Evolutionary conservation across 2,113 vertebrate genomes (phyloP).

Genomic region (pig (Sus scrofa)): T2T-Sscrofa CM000812.6:155036001-155036500

Average conservation of each 20-base stretch:
- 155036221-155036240: neutral
- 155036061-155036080: neutral
- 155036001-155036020: neutral
- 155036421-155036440: neutral
- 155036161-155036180: neutral
- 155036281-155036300: neutral
- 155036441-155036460: conserved; percentile 40
- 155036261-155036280: neutral
- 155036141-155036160: neutral
- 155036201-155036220: rapidly evolving
- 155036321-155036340: neutral
- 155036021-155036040: neutral
- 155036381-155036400: conserved; percentile 5
- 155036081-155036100: neutral
- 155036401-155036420: neutral
- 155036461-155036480: neutral
- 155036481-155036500: too few relatives aligned
- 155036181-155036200: neutral
- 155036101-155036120: neutral
- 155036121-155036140: neutral
- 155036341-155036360: neutral
- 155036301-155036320: neutral
- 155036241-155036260: neutral
- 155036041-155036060: neutral
- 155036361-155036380: conserved; percentile 36